These are phyloP conservation scores for Calephelis virginiensis DNA, from an alignment of 1,140 invertebrate species.

Conservation along the genomic window DNA sequence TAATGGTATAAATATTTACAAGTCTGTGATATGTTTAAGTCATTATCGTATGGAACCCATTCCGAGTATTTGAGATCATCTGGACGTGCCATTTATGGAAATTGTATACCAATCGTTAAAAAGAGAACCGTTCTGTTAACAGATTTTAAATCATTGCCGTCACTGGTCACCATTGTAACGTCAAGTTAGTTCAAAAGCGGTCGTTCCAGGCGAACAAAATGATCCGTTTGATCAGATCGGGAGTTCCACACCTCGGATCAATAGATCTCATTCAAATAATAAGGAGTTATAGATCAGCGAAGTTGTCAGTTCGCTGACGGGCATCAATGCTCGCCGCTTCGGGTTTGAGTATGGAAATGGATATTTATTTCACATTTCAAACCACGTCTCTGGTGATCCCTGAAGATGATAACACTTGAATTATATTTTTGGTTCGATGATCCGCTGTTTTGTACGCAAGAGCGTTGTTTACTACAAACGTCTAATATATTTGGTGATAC, in stretches of 20 bases:
- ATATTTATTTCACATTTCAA: slow-evolving; percentile 69
- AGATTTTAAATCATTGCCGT: slow-evolving; percentile 78
- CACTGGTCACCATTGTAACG: slow-evolving; percentile 70
- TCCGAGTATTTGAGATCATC: slow-evolving; percentile 59
- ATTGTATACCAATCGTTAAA: slow-evolving; percentile 77
- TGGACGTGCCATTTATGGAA: slow-evolving; percentile 72
- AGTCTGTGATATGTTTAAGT: slow-evolving; percentile 35
- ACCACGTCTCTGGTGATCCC: slow-evolving; percentile 57
- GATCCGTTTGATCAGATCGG: slow-evolving; percentile 66
- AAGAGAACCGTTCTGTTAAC: slow-evolving; percentile 77
- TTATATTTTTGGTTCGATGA: slow-evolving; percentile 73
- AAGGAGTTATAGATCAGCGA: slow-evolving; percentile 74
- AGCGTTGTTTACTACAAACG: too few species aligned
- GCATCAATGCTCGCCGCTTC: slow-evolving; percentile 30
- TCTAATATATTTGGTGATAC: too few species aligned
- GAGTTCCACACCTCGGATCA: slow-evolving; percentile 71
- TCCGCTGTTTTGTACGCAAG: slow-evolving; percentile 41
- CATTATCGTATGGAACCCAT: slow-evolving; percentile 58
- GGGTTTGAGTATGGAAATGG: slow-evolving; percentile 71
- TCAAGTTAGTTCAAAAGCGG: slow-evolving; percentile 76
- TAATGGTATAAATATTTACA: too few species aligned
- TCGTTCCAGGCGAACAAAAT: slow-evolving; percentile 74
- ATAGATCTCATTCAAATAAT: slow-evolving; percentile 78
- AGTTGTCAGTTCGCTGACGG: slow-evolving; percentile 53
- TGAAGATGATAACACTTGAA: slow-evolving; percentile 70